Evolutionary conservation across 2,797 vertebrate species (phyloP), one percentile per base, ranked within the genome.

Genomic region (Aphelocoma californica): DNA sequence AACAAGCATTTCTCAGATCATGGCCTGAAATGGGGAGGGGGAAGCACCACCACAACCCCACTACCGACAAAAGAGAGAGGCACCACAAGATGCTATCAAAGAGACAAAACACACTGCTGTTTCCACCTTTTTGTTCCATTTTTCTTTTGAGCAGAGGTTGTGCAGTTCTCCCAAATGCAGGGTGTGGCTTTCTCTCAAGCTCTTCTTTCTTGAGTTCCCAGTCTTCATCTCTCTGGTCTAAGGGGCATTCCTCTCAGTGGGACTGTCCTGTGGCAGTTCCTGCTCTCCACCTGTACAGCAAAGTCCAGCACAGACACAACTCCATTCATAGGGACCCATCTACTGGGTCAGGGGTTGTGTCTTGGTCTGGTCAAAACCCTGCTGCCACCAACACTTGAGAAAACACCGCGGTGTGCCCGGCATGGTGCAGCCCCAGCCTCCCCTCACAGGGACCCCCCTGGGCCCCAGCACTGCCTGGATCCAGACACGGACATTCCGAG

Each of bases 141-240:
- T 64, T 81, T 66, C 36, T 88, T 95, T 73, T 36, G 72, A 38
- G 24, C 0, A 1, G 21, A 20, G 53, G 66, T 18, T 72, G 72
- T 34, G 18, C 13, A 38, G 19, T 6, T 61, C 19, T 26, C 38
- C n/a, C n/a, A n/a, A n/a, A n/a, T n/a, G n/a, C n/a, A n/a, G n/a
- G n/a, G n/a, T n/a, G n/a, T n/a, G n/a, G n/a, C n/a, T n/a, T n/a
- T n/a, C n/a, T n/a, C n/a, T n/a, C n/a, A n/a, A n/a, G n/a, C n/a
- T n/a, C n/a, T n/a, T n/a, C n/a, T n/a, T 96, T 96, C 79, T 97
- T 97, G 23, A 96, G 80, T 36, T 98, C 95, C 99, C 98, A 99
- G 80, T 98, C 98, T 72, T 98, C 98, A 31, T 99, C 98, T 3
- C 53, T 93, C 47, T 99, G 98, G 32, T 99, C 98, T 93, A 98